Conservation (phyloP, 2,113 vertebrate genomes). For the Neopipo cinnamomea region DNA sequence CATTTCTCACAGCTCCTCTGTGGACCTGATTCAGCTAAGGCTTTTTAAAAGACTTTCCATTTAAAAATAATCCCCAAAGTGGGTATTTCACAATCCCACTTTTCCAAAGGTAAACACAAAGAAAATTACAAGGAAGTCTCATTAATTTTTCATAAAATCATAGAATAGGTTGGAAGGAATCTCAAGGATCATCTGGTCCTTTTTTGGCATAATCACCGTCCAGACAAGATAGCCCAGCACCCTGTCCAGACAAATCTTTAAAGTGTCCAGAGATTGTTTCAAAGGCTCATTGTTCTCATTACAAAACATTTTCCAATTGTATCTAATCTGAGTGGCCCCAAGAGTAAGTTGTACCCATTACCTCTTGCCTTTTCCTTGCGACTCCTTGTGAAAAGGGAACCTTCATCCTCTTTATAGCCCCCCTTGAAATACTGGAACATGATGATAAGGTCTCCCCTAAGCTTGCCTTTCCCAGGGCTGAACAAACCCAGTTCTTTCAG, state of each 20-base stretch:
- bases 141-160: not conserved
- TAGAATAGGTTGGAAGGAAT: not conserved
- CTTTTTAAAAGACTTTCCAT: not conserved
- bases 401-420: not conserved
- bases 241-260: not conserved
- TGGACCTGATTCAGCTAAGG: not conserved
- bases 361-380: not conserved
- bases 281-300: not conserved
- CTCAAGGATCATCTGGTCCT: not conserved
- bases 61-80: not conserved
- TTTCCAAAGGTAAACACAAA: not conserved
- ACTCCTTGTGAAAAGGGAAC: not conserved
- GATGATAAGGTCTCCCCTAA: not conserved
- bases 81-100: not conserved
- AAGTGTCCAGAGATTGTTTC: not conserved
- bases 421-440: not conserved
- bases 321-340: not conserved
- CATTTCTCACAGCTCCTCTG: not conserved
- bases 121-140: not conserved
- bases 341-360: not conserved
- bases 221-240: not conserved
- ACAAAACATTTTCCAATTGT: not conserved
- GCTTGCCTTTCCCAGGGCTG: not conserved
- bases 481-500: not conserved
- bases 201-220: not conserved